Evolutionary conservation across 2,113 vertebrate species (phyloP), one percentile per base, ranked within the genome.

Genomic region (Pardalotus punctatus): DNA sequence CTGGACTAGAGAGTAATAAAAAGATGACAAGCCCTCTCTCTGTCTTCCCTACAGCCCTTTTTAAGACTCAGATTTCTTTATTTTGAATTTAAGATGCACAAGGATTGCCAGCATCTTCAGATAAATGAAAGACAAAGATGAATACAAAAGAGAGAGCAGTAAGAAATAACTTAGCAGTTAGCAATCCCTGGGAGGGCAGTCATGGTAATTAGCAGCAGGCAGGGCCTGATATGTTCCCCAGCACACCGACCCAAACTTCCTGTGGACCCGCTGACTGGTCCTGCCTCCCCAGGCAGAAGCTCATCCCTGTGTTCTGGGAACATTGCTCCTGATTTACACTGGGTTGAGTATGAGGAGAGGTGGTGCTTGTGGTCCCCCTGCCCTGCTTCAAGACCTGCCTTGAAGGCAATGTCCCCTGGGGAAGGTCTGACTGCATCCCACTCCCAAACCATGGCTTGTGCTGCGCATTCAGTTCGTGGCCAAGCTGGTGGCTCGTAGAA

Each of bases 51-150:
- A 50, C 38, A 51, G 78, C 38, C 10, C 70, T 61, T 86, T 23
- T 79, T 17, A 42, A 81, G 90, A 42, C 35, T 28, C 28, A 47
- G 23, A 20, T 45, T 51, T 71, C 20, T 47, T 83, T 85, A 29
- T 57, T 93, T 83, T 67, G 28, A 57, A 76, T 86, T 58, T 15
- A 16, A 86, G 74, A 23, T 23, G 19, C 14, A 4, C n/a, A 20
- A 25, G 7, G 16, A 10, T 38, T 88, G 78, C 36, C 60, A 78
- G 53, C 29, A 57, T 64, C 48, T 31, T 94, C 36, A 38, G 38
- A 61, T 89, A 72, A 94, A 69, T 6, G 27, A 71, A 91, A 86
- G 60, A 31, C 64, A 92, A 86, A 86, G 33, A 53, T 82, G 71
- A 82, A 86, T 42, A 48, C 1, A 5, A 53, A 85, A 80, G 57